These are phyloP conservation scores for Pogonophryne albipinna DNA, from an alignment of 2,797 vertebrate genomes.

Conservation along the genomic window DNA sequence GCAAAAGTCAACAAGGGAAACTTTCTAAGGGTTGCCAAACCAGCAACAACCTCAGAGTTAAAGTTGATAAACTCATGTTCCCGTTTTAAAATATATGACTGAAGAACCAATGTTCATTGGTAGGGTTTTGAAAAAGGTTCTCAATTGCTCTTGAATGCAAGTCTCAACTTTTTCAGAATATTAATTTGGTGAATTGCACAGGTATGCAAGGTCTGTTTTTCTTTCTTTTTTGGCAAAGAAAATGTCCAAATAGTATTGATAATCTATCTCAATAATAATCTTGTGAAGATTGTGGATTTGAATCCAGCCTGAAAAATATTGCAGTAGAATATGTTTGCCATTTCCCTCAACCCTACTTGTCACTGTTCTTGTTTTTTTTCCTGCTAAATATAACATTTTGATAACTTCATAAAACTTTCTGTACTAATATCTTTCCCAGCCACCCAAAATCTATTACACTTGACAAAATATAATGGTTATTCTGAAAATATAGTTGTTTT, in stretches of 20 bases:
- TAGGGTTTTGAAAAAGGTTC: background rate
- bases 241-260: too few relatives aligned
- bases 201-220: too few relatives aligned
- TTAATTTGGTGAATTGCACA: background rate
- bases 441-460: conserved; percentile 19
- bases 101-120: background rate
- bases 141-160: too few relatives aligned
- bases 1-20: conserved; percentile 32
- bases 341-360: background rate
- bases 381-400: background rate
- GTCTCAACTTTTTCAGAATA: background rate
- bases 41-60: conserved; percentile 11
- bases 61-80: conserved; percentile 18
- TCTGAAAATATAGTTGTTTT: conserved; percentile 34
- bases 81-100: conserved; percentile 4
- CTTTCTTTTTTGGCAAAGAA: too few relatives aligned
- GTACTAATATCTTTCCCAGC: conserved; percentile 1
- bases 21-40: conserved; percentile 30
- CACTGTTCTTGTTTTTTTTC: too few relatives aligned
- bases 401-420: conserved; percentile 7
- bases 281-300: background rate
- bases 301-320: background rate
- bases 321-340: background rate
- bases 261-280: too few relatives aligned
- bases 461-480: conserved; percentile 22